These are phyloP conservation scores for Ganaspis sp. DNA, from an alignment of 1,140 invertebrate genomes.

Conservation along the genomic window DNA sequence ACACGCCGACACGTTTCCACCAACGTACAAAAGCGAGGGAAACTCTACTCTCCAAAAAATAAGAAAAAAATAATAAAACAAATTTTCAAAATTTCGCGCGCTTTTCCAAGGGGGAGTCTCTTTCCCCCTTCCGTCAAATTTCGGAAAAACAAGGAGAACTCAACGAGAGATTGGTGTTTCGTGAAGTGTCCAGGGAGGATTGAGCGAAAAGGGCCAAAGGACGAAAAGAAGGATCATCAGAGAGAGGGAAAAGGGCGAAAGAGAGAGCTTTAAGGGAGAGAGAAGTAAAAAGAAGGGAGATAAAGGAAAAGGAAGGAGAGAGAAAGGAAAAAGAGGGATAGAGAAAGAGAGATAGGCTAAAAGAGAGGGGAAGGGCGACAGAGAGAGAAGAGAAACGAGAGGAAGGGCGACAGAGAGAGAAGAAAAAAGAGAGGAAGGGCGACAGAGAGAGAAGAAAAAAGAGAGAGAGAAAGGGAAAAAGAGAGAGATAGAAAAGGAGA, in stretches of 20 bases:
- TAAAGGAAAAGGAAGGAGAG: no score
- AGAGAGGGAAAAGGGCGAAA: neutral
- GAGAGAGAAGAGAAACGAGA: neutral
- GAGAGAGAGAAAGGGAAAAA: constrained; percentile 22
- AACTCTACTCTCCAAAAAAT: neutral
- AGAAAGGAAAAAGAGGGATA: constrained; percentile 18
- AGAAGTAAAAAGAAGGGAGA: neutral
- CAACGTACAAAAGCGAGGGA: neutral
- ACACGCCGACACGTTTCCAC: constrained; percentile 19
- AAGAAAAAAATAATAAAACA: neutral
- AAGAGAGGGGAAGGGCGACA: neutral
- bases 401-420: neutral
- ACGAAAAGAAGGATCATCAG: neutral
- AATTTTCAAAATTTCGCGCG: neutral
- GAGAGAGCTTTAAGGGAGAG: neutral
- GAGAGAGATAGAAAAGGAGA: neutral
- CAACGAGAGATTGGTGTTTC: neutral
- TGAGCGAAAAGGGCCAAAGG: neutral
- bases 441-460: neutral
- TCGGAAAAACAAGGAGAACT: no score
- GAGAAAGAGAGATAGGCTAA: neutral
- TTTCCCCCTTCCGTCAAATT: neutral
- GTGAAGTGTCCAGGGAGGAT: neutral
- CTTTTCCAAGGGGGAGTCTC: no score
- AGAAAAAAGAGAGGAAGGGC: neutral